Conservation (phyloP, 2,888 invertebrate species). For the Synanthedon andrenaeformis region DNA sequence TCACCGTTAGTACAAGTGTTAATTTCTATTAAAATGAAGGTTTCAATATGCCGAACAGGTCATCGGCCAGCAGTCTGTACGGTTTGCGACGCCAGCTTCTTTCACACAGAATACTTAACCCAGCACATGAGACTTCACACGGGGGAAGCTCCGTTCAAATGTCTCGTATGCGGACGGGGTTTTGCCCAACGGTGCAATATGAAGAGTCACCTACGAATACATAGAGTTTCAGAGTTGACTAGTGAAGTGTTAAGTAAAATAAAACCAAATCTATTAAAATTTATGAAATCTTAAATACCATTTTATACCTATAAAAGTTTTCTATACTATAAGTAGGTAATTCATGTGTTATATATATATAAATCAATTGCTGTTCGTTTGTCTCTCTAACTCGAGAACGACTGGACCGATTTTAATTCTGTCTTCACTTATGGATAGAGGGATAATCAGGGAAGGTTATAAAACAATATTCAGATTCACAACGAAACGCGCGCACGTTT, state of each 20-base stretch:
- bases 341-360: no score
- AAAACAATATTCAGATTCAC: no score
- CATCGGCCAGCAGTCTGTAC: conserved; percentile 51
- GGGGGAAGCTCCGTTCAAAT: conserved; percentile 62
- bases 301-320: no score
- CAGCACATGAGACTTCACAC: conserved; percentile 63
- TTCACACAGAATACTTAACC: conserved; percentile 51
- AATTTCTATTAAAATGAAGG: no score
- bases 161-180: conserved; percentile 56
- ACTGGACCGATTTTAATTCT: no score
- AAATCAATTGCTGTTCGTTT: no score
- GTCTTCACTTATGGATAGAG: no score
- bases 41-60: conserved; percentile 22
- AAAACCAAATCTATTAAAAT: conserved; percentile 51
- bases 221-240: conserved; percentile 49
- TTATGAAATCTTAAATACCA: conserved; percentile 30
- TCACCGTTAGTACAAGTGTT: no score
- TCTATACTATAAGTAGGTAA: no score
- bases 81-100: conserved; percentile 50
- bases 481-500: no score
- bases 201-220: conserved; percentile 59
- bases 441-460: no score
- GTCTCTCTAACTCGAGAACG: no score
- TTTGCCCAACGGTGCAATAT: conserved; percentile 61
- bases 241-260: conserved; percentile 38